Evolutionary conservation across 2,888 invertebrate genomes (phyloP).

Genomic region (Macaria liturata): DNA sequence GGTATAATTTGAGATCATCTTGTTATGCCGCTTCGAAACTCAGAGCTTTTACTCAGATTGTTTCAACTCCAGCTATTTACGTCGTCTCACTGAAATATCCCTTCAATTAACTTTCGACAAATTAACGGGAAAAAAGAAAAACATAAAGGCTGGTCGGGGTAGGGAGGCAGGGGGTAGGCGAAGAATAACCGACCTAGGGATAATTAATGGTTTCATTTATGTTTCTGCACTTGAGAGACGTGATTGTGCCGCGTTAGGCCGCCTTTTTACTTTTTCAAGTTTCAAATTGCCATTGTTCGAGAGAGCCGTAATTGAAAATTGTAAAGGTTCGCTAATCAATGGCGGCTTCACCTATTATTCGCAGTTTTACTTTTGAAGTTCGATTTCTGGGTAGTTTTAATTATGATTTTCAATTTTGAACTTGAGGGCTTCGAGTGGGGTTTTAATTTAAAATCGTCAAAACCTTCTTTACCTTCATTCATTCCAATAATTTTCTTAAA

Average conservation of each 20-base stretch:
- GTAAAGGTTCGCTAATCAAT: slow-evolving; percentile 58
- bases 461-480: too few species aligned
- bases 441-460: too few species aligned
- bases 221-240: slow-evolving; percentile 80
- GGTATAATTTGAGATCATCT: slow-evolving; percentile 53
- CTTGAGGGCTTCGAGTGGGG: too few species aligned
- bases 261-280: slow-evolving; percentile 66
- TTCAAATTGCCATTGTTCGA: slow-evolving; percentile 74
- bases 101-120: slow-evolving; percentile 74
- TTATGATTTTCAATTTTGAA: slow-evolving; percentile 4
- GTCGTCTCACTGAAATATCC: slow-evolving; percentile 58
- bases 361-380: slow-evolving; percentile 23
- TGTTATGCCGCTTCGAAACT: slow-evolving; percentile 52
- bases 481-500: too few species aligned
- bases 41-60: slow-evolving; percentile 42
- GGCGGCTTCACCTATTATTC: slow-evolving; percentile 27
- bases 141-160: slow-evolving; percentile 56
- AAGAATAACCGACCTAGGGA: slow-evolving; percentile 76
- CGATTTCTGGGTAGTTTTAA: slow-evolving; percentile 27
- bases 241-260: slow-evolving; percentile 75
- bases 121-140: slow-evolving; percentile 68
- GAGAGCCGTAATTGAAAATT: slow-evolving; percentile 65
- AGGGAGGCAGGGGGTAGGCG: slow-evolving; percentile 44
- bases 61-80: slow-evolving; percentile 60
- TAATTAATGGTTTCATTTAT: slow-evolving; percentile 83